These are phyloP conservation scores for Callimorpha dominula DNA, from an alignment of 2,888 invertebrate genomes.

Conservation along the genomic window DNA sequence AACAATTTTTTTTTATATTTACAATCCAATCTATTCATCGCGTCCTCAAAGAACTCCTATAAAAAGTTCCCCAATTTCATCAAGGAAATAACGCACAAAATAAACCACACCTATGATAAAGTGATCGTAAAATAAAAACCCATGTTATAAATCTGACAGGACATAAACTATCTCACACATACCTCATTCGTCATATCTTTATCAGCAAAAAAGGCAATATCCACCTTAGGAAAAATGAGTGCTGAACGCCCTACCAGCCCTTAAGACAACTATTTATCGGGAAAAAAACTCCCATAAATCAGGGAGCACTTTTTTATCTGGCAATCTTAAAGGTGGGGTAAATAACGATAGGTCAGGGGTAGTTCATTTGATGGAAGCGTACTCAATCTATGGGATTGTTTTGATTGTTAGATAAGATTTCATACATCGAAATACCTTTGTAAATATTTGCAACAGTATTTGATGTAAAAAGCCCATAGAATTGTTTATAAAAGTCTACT, in stretches of 20 bases:
- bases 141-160: constrained; percentile 49
- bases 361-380: constrained; percentile 38
- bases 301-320: constrained; percentile 75
- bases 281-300: constrained; percentile 74
- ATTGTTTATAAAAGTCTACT: background rate
- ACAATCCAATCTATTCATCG: constrained; percentile 11
- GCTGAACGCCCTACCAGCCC: constrained; percentile 72
- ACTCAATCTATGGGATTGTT: constrained; percentile 5
- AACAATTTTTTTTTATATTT: background rate
- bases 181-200: constrained; percentile 80
- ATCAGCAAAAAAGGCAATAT: constrained; percentile 81
- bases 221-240: constrained; percentile 81
- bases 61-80: constrained; percentile 25
- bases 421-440: background rate
- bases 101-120: constrained; percentile 62
- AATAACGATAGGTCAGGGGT: constrained; percentile 55
- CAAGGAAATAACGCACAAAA: constrained; percentile 27
- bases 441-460: background rate
- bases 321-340: constrained; percentile 73
- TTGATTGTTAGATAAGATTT: background rate
- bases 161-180: constrained; percentile 70
- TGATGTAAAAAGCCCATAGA: too few species aligned
- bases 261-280: constrained; percentile 84
- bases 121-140: constrained; percentile 58
- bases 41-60: constrained; percentile 6